Percentiles rank a stretch among this genome's conserved stretches.
phyloP scores from a whole-genome alignment of 2,113 vertebrate species.

The Zingel zingel region DNA sequence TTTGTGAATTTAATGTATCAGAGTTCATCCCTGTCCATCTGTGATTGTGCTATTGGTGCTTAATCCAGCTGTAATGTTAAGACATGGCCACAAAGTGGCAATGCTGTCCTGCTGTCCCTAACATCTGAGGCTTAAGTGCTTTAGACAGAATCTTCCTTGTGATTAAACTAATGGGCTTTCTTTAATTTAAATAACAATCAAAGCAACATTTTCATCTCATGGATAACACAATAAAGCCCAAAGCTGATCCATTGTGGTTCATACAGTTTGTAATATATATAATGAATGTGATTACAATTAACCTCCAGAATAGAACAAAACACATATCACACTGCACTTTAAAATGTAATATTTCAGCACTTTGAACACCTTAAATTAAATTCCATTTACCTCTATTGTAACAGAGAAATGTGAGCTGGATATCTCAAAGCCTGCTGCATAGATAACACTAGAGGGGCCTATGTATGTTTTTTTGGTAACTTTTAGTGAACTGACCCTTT shows the following conservation, averaged over 20 bases:
- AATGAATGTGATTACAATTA: not conserved
- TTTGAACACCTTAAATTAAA: too few species aligned
- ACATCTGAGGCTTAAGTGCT: not conserved
- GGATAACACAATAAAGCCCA: not conserved
- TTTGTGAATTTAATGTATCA: constrained; percentile 10
- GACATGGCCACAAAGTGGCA: constrained; percentile 37
- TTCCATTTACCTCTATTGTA: not conserved
- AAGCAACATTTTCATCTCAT: not conserved
- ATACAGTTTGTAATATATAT: not conserved
- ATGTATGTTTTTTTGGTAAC: not conserved
- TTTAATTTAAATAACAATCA: not conserved
- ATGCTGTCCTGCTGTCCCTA: constrained; percentile 7
- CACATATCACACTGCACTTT: not conserved
- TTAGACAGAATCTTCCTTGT: not conserved
- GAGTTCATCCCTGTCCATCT: not conserved
- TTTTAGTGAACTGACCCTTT: not conserved
- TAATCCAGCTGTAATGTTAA: constrained; percentile 29
- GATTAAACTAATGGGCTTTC: accelerated
- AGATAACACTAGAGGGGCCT: not conserved
- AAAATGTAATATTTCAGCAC: not conserved
- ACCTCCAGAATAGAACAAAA: not conserved
- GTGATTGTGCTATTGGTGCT: not conserved
- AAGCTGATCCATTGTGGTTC: not conserved
- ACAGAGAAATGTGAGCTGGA: not conserved
- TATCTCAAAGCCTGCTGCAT: not conserved